Evolutionary conservation across 2,888 invertebrate genomes (phyloP).

Genomic region (Metallyticus violacea): DNA sequence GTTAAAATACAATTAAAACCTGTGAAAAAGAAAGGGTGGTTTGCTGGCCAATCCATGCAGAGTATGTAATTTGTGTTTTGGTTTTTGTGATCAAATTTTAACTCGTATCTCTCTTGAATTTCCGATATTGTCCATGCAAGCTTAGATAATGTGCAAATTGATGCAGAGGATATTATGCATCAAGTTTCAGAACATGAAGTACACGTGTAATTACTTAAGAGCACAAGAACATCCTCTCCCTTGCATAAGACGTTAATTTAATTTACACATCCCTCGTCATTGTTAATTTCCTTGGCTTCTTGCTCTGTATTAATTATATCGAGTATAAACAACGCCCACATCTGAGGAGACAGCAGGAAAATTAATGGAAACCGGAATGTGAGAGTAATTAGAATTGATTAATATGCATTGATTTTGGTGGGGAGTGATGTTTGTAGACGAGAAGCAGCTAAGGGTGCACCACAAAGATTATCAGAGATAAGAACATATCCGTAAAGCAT

Average conservation of each 20-base stretch:
- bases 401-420: background rate
- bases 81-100: no score
- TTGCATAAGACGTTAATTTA: background rate
- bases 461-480: background rate
- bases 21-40: no score
- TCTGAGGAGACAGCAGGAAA: background rate
- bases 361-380: background rate
- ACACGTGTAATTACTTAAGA: background rate
- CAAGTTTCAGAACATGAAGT: background rate
- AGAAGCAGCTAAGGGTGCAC: background rate
- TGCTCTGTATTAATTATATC: background rate
- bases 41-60: no score
- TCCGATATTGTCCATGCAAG: background rate
- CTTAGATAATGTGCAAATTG: background rate
- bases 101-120: no score
- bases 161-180: background rate
- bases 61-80: no score
- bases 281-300: background rate
- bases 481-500: background rate
- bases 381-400: conserved; percentile 10
- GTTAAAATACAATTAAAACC: no score
- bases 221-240: background rate
- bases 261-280: background rate
- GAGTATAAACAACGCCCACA: background rate
- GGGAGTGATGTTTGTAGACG: no score